These are phyloP conservation scores for Crotalus tigris DNA, from an alignment of 2,113 vertebrate genomes.

Conservation along the genomic window DNA sequence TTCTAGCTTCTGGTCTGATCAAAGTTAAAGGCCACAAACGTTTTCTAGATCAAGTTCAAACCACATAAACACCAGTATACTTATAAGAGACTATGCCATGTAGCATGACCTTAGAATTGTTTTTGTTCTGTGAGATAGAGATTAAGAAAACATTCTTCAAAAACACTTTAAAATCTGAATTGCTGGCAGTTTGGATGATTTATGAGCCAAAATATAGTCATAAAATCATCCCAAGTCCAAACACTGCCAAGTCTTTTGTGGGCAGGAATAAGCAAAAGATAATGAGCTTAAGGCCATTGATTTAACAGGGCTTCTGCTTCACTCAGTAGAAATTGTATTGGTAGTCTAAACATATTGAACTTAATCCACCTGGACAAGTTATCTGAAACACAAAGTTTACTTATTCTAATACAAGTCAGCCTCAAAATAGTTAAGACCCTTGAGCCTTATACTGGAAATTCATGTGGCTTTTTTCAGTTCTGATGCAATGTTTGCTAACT, in stretches of 20 bases:
- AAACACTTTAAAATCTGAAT: neutral
- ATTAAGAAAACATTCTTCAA: neutral
- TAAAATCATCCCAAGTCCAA: neutral
- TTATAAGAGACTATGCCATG: neutral
- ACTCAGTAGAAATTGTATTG: neutral
- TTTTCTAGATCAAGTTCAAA: neutral
- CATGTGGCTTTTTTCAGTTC: neutral
- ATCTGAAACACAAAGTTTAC: neutral
- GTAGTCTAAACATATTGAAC: neutral
- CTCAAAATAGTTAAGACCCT: neutral
- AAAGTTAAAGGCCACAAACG: constrained; percentile 17
- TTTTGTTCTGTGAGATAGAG: neutral
- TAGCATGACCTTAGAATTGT: constrained; percentile 7
- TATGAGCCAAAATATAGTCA: neutral
- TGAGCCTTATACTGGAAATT: neutral
- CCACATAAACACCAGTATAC: neutral
- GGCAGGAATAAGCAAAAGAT: neutral
- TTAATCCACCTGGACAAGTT: neutral
- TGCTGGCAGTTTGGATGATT: neutral
- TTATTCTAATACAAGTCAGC: neutral
- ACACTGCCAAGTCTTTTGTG: neutral
- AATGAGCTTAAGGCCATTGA: neutral
- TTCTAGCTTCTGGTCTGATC: neutral
- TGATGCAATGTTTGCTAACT: neutral
- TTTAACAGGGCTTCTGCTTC: neutral